Evolutionary conservation across 92 coral and sea anemone species (phyloP).

Genomic region (Parazoanthus atlanticus): DNA sequence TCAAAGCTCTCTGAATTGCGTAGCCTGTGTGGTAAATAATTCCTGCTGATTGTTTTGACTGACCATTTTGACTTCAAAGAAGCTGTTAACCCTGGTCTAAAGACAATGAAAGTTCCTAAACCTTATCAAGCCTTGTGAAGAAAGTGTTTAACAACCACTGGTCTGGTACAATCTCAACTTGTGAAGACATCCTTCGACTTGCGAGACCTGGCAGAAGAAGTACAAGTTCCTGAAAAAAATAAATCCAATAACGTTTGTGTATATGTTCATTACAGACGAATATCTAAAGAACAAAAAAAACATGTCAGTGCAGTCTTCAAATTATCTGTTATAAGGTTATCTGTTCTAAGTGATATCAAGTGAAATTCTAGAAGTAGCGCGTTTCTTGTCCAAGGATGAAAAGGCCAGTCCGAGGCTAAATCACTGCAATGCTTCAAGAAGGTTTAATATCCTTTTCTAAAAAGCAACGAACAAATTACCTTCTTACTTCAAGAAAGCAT

Average conservation of each 20-base stretch:
- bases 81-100: background rate
- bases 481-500: background rate
- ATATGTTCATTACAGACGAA: too few relatives aligned
- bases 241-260: background rate
- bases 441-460: background rate
- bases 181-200: background rate
- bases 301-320: background rate
- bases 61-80: background rate
- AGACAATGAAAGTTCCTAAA: background rate
- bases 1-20: too few relatives aligned
- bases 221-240: slow-evolving; percentile 13
- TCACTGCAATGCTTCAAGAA: background rate
- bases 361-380: background rate
- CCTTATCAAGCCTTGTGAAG: slow-evolving; percentile 25
- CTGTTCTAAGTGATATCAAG: background rate
- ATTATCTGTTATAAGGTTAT: background rate
- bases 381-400: background rate
- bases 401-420: background rate
- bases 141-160: slow-evolving; percentile 30
- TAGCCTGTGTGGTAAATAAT: too few relatives aligned
- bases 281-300: too few relatives aligned
- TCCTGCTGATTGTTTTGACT: too few relatives aligned
- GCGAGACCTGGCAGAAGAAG: background rate
- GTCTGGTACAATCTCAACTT: background rate
- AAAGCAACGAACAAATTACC: background rate